Conservation (phyloP, 2,113 vertebrate species). For the Morone chrysops region DNA sequence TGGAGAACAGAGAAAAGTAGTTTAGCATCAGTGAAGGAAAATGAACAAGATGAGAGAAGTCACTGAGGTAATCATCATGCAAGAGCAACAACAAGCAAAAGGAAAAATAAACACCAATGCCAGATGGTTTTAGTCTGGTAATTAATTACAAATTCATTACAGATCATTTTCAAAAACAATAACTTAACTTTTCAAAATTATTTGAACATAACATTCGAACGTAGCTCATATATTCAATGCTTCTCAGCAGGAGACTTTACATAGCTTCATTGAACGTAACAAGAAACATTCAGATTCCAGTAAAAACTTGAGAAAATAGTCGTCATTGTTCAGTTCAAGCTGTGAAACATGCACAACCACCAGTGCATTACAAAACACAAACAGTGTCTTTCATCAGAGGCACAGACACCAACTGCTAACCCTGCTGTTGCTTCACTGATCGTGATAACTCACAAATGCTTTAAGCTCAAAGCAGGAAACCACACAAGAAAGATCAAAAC, state of each 20-base stretch:
- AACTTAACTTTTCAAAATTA: not conserved
- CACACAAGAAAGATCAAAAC: not conserved
- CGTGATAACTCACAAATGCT: not conserved
- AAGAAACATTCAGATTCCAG: not conserved
- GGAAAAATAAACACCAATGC: not conserved
- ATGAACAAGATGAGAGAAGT: not conserved
- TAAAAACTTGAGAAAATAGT: not conserved
- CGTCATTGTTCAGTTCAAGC: not conserved
- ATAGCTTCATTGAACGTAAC: not conserved
- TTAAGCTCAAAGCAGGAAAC: not conserved
- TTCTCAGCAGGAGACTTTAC: not conserved
- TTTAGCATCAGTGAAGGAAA: not conserved
- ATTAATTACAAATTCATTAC: not conserved
- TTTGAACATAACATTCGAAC: not conserved
- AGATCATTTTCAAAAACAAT: not conserved
- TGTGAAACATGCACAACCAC: constrained; percentile 10
- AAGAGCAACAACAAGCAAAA: not conserved
- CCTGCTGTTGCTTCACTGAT: not conserved
- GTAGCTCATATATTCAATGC: not conserved
- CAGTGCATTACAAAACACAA: not conserved
- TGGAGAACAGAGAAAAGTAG: constrained; percentile 74
- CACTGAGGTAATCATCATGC: not conserved
- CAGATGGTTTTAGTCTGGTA: not conserved
- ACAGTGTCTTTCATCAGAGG: not conserved
- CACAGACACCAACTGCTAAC: not conserved